A percentile compares a stretch with the other conserved stretches of the same genome.
These are phyloP conservation scores for Malacoraja senta DNA, from an alignment of 2,797 vertebrate genomes.

Conservation along the genomic window DNA sequence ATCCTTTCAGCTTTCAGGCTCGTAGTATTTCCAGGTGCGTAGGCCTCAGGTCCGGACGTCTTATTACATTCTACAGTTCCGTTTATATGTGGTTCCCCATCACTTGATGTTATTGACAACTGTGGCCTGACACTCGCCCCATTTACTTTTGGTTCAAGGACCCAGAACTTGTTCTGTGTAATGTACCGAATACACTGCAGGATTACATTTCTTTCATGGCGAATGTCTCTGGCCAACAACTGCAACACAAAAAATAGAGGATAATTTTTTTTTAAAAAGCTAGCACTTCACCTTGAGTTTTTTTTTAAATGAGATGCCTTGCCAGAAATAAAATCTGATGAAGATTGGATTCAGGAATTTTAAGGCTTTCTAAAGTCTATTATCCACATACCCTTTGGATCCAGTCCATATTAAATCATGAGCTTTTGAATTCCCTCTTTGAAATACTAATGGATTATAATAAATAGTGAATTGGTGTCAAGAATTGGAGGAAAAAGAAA, in stretches of 20 bases:
- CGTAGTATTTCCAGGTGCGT: neutral
- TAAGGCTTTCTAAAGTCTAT: neutral
- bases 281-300: neutral
- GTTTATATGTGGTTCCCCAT: neutral
- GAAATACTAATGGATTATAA: neutral
- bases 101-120: neutral
- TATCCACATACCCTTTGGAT: neutral
- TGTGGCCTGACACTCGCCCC: neutral
- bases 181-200: slow-evolving; percentile 87
- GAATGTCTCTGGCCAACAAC: slow-evolving; percentile 83
- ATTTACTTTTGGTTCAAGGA: slow-evolving; percentile 49
- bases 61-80: neutral
- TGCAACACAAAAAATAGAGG: slow-evolving; percentile 47
- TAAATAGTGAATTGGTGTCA: neutral
- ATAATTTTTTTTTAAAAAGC: neutral
- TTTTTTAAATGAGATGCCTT: neutral
- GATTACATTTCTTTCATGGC: slow-evolving; percentile 89
- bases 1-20: neutral
- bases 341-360: neutral
- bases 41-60: neutral
- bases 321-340: neutral
- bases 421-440: neutral
- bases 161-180: slow-evolving; percentile 70
- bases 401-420: neutral
- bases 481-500: neutral